Base-by-base conservation (phyloP, 2,113 vertebrate species). In the Xiphias gladius region DNA sequence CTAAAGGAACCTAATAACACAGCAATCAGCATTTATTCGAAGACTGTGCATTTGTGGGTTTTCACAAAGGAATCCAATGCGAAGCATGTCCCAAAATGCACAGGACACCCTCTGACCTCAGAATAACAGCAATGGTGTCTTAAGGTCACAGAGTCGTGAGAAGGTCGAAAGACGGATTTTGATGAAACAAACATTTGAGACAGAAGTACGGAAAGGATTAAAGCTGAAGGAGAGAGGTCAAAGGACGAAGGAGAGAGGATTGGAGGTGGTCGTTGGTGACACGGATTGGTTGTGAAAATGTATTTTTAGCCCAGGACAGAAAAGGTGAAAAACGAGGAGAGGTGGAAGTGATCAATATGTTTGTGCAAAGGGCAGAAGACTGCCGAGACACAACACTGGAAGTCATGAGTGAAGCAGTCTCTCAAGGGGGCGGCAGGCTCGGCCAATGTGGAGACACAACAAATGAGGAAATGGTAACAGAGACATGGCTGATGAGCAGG, bases 341-440 rank as follows among this genome's bases (percentile, higher is more conserved):
- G 86, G 91, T 61, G 85, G 91, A 83, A 69, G 83, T 90, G 92
- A 94, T 94, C 86, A 87, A 94, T 94, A 91, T 94, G 92, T 94
- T 94, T 93, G 93, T 89, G 89, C 82, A 87, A 90, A 92, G 92
- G 91, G 86, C 90, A 91, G 73, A 85, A 76, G 83, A 87, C 73
- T 85, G 85, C 85, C 32, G 84, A 91, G 87, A 88, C 88, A 90
- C 89, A 85, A 87, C 86, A 66, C 90, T 89, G 90, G 84, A 90
- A 91, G 89, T 86, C 87, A 69, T 88, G 88, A 91, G 89, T 89
- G 87, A 88, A 80, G 88, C 88, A 0, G 63, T 83, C 86, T 84
- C 91, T 82, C 80, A 14, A 68, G 92, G 86, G 83, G 87, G 74
- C 43, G 79, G 72, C 59, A 0, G 63, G 83, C 74, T 73, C 71